A percentile compares a stretch with the other conserved stretches of the same genome.
phyloP scores from a whole-genome alignment of 2,888 invertebrate species.

The Netelia fuscicornis region DNA sequence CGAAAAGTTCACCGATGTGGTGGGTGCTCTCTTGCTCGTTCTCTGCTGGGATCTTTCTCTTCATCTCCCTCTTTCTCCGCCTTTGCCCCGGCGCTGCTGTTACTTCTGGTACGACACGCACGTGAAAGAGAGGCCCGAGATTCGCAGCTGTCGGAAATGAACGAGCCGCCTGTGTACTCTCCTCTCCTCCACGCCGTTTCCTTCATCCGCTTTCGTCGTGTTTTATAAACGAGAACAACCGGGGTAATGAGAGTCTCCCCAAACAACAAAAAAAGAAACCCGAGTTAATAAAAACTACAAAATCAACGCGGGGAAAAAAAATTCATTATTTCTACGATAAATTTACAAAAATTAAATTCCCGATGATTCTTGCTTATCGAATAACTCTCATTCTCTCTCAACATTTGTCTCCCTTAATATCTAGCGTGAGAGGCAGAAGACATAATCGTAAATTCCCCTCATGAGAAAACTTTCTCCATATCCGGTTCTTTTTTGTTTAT shows the following conservation, averaged over 20 bases:
- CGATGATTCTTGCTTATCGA: too few species aligned
- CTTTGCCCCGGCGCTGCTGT: neutral
- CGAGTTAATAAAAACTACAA: neutral
- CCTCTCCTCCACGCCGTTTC: conserved; percentile 25
- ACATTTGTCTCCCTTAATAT: conserved; percentile 12
- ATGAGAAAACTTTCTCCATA: conserved; percentile 26
- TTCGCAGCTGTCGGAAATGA: conserved; percentile 73
- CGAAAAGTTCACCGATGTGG: conserved; percentile 16
- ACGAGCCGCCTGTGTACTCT: conserved; percentile 49
- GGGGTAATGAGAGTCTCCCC: neutral
- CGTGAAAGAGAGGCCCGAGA: conserved; percentile 56
- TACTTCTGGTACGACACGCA: conserved; percentile 14
- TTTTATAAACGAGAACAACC: neutral
- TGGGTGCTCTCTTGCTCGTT: conserved; percentile 53
- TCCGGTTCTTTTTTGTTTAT: conserved; percentile 15
- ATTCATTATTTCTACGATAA: neutral
- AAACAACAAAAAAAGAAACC: neutral
- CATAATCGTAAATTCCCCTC: conserved; percentile 39
- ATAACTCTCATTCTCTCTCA: neutral
- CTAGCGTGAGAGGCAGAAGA: neutral
- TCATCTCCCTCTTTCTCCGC: neutral
- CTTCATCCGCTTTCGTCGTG: conserved; percentile 36
- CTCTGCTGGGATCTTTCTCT: conserved; percentile 16
- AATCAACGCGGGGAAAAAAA: neutral
- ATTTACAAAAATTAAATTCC: too few species aligned